Percentiles rank a stretch among this genome's conserved stretches.
These are phyloP conservation scores for Popillia japonica DNA, from an alignment of 1,140 invertebrate genomes.

Conservation along the genomic window DNA sequence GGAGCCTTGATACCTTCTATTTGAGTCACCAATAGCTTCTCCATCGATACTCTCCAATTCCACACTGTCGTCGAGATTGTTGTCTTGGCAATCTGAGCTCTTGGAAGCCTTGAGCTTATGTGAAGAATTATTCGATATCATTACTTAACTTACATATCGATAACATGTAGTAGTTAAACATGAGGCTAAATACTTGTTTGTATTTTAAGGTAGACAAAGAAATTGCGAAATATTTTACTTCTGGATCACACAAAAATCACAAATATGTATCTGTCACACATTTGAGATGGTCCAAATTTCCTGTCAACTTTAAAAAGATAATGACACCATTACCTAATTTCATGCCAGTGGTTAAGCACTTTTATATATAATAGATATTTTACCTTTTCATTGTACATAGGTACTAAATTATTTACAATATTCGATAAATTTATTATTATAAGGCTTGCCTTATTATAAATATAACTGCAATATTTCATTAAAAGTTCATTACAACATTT, in stretches of 20 bases:
- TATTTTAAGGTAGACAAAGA: constrained; percentile 18
- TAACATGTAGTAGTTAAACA: constrained; percentile 19
- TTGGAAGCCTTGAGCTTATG: constrained; percentile 63
- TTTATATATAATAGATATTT: too few species aligned
- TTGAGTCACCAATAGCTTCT: constrained; percentile 49
- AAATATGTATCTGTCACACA: constrained; percentile 37
- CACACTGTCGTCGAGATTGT: constrained; percentile 53
- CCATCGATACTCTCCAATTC: constrained; percentile 54
- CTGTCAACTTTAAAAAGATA: constrained; percentile 22
- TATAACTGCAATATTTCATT: too few species aligned
- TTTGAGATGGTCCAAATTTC: constrained; percentile 22
- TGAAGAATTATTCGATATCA: constrained; percentile 61
- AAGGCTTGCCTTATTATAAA: too few species aligned
- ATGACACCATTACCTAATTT: background rate
- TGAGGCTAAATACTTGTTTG: constrained; percentile 20
- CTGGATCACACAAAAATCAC: constrained; percentile 33
- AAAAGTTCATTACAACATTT: too few species aligned
- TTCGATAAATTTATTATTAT: too few species aligned
- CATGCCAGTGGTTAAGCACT: too few species aligned
- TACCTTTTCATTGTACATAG: too few species aligned
- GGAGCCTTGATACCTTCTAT: constrained; percentile 47
- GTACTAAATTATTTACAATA: too few species aligned
- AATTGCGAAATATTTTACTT: constrained; percentile 25
- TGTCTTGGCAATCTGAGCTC: constrained; percentile 58
- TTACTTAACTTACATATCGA: constrained; percentile 57